Conservation (phyloP, 1,140 invertebrate genomes). For the Daktulosphaira vitifoliae region DNA sequence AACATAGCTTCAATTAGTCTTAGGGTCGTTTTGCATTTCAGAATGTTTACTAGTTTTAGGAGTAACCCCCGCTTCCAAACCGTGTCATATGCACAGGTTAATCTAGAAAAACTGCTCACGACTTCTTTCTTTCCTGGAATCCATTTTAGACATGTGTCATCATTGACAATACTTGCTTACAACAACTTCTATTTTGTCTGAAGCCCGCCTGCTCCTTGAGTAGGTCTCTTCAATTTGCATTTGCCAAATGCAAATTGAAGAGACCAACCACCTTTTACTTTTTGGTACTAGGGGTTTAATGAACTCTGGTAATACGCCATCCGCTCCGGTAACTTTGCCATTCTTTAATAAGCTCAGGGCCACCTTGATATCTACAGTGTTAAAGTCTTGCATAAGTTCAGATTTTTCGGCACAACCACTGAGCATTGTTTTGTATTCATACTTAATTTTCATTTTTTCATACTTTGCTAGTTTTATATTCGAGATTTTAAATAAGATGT, state of each 20-base stretch:
- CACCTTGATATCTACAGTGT: background rate
- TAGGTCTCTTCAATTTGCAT: background rate
- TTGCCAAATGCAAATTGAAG: background rate
- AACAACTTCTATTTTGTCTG: background rate
- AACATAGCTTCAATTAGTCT: background rate
- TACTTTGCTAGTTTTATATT: background rate
- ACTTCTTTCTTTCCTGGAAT: constrained; percentile 12
- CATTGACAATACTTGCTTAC: constrained; percentile 2
- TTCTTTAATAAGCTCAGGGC: background rate
- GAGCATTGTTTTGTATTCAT: background rate
- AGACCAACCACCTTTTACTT: background rate
- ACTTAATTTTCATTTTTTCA: background rate
- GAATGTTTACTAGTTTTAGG: constrained; percentile 11
- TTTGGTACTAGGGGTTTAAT: background rate
- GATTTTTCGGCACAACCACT: background rate
- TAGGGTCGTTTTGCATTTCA: background rate
- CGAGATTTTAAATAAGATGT: background rate
- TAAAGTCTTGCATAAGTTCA: background rate
- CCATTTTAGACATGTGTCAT: background rate
- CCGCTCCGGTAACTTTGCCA: background rate
- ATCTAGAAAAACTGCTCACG: background rate
- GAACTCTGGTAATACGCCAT: background rate
- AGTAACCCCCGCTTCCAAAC: constrained; percentile 8
- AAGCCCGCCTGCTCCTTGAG: constrained; percentile 3
- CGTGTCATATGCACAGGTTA: constrained; percentile 13